Evolutionary conservation across 2,113 vertebrate genomes (phyloP).

Genomic region (Elachura formosa): DNA sequence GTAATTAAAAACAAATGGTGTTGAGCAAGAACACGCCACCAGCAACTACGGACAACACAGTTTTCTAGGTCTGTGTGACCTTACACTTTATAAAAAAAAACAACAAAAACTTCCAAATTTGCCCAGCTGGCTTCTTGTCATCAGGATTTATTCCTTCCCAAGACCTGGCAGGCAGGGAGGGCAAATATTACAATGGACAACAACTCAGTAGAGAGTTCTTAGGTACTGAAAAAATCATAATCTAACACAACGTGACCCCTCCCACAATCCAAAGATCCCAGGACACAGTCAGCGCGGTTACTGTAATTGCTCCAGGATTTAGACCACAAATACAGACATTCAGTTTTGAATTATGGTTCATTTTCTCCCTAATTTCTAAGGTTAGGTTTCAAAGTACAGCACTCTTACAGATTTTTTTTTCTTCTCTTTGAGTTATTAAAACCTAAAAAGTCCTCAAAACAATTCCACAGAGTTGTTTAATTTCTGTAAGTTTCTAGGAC

Average conservation of each 20-base stretch:
- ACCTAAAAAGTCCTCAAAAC: neutral
- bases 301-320: neutral
- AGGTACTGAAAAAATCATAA: neutral
- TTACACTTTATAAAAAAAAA: neutral
- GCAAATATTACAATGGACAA: neutral
- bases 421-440: neutral
- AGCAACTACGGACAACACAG: neutral
- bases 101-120: neutral
- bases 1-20: conserved; percentile 55
- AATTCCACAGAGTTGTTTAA: neutral
- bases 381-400: neutral
- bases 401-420: neutral
- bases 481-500: neutral
- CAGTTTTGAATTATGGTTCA: neutral
- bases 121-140: neutral
- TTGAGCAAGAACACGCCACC: neutral
- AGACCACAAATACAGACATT: neutral
- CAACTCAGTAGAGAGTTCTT: neutral
- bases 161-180: neutral
- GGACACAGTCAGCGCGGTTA: neutral
- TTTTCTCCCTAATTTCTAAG: neutral
- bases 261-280: neutral
- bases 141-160: neutral
- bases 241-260: neutral
- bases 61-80: neutral